These are phyloP conservation scores for Zosterops pallidus DNA, from an alignment of 2,113 vertebrate genomes.

Conservation along the genomic window DNA sequence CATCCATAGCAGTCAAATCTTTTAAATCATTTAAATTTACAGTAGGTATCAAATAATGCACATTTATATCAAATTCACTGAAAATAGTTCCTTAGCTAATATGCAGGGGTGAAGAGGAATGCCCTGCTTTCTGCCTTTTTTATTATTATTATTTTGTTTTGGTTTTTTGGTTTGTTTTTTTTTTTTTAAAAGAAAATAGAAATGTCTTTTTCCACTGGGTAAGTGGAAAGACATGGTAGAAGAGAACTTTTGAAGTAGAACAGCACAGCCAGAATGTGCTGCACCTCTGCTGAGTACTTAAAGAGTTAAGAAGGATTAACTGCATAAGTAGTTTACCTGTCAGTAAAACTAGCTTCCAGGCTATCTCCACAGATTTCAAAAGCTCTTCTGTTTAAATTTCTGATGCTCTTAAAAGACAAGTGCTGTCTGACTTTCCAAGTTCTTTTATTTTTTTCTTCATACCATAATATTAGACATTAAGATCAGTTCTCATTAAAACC, in stretches of 20 bases:
- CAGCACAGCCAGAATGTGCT: not conserved
- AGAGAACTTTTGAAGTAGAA: not conserved
- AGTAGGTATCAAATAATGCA: not conserved
- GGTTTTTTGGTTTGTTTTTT: too few relatives aligned
- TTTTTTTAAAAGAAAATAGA: not conserved
- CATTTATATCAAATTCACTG: not conserved
- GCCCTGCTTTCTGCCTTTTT: not conserved
- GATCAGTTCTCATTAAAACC: constrained; percentile 39
- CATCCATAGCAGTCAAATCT: not conserved
- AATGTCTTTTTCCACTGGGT: not conserved
- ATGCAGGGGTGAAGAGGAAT: not conserved
- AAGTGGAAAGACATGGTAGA: not conserved
- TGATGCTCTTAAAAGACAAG: not conserved
- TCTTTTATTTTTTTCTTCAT: not conserved
- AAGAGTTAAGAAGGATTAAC: constrained; percentile 27
- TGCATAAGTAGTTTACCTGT: constrained; percentile 18
- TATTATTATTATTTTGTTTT: too few relatives aligned
- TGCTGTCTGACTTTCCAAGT: constrained; percentile 6
- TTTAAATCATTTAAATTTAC: not conserved
- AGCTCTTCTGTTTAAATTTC: constrained; percentile 22
- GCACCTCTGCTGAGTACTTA: not conserved
- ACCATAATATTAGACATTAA: not conserved
- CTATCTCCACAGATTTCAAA: not conserved
- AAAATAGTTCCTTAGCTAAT: not conserved
- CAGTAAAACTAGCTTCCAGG: constrained; percentile 1